phyloP scores from a whole-genome alignment of 2,888 invertebrate genomes.

The Aphrophora alni region DNA sequence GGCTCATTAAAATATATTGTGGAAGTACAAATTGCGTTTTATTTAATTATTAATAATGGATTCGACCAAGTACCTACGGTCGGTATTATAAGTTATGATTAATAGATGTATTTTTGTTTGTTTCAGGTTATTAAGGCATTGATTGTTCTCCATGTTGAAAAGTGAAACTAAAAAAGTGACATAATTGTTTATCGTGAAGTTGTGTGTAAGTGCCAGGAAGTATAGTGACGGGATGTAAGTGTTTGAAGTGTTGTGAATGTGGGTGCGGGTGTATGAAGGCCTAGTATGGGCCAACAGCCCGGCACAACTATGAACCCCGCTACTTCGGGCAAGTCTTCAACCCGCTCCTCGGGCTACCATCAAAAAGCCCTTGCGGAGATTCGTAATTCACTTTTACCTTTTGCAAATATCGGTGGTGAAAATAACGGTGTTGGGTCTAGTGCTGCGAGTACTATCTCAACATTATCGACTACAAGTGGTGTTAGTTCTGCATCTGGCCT shows the following conservation, averaged over 20 bases:
- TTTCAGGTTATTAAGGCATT: neutral
- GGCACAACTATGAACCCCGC: slow-evolving; percentile 62
- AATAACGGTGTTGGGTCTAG: slow-evolving; percentile 71
- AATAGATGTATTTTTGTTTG: neutral
- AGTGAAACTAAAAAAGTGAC: neutral
- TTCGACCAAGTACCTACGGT: no score
- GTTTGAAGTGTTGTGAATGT: slow-evolving; percentile 31
- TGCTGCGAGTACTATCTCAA: slow-evolving; percentile 76
- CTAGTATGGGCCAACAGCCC: slow-evolving; percentile 63
- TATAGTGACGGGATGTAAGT: slow-evolving; percentile 9
- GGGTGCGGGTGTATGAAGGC: slow-evolving; percentile 54
- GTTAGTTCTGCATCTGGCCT: slow-evolving; percentile 66
- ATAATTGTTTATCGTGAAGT: neutral
- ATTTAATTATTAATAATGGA: no score
- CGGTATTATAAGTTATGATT: no score
- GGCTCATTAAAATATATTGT: no score
- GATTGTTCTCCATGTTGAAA: neutral
- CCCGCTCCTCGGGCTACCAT: slow-evolving; percentile 80
- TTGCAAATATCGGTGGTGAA: slow-evolving; percentile 67
- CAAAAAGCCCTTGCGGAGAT: slow-evolving; percentile 88
- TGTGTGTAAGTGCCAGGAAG: neutral
- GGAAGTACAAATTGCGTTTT: no score
- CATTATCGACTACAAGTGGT: slow-evolving; percentile 67
- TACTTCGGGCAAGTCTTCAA: slow-evolving; percentile 65
- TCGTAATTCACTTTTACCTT: slow-evolving; percentile 80